These are phyloP conservation scores for Girardia tigrina DNA, from an alignment of 2,888 invertebrate species.

Conservation along the genomic window DNA sequence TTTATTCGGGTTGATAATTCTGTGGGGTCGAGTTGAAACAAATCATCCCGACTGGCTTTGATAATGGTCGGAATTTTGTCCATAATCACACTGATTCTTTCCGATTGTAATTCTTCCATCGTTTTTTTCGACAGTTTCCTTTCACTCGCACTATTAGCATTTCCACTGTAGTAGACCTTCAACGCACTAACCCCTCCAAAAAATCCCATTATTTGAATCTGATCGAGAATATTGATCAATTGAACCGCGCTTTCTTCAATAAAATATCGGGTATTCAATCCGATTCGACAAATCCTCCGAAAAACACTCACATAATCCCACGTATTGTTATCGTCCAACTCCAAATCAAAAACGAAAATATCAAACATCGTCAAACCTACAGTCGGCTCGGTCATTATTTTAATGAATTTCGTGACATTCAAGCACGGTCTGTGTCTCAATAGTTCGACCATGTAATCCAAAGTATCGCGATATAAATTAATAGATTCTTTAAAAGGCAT, in stretches of 20 bases:
- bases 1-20: not conserved
- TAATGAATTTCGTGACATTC: not conserved
- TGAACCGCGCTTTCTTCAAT: constrained; percentile 11
- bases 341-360: not conserved
- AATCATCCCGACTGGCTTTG: not conserved
- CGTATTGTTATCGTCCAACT: not conserved
- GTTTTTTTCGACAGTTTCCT: not conserved
- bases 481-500: constrained; percentile 6
- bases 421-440: not conserved
- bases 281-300: not conserved
- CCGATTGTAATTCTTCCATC: not conserved
- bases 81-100: not conserved
- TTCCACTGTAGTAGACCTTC: not conserved
- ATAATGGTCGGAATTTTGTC: constrained; percentile 1
- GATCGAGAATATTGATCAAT: constrained; percentile 13
- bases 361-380: not conserved
- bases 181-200: not conserved
- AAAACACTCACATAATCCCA: not conserved
- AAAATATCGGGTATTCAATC: not conserved
- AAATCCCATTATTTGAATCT: constrained; percentile 7
- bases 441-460: constrained; percentile 26
- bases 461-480: not conserved
- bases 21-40: not conserved
- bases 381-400: not conserved
- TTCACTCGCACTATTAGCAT: not conserved